Base-by-base conservation (phyloP, 2,113 vertebrate genomes). In the Gymnarchus niloticus region DNA sequence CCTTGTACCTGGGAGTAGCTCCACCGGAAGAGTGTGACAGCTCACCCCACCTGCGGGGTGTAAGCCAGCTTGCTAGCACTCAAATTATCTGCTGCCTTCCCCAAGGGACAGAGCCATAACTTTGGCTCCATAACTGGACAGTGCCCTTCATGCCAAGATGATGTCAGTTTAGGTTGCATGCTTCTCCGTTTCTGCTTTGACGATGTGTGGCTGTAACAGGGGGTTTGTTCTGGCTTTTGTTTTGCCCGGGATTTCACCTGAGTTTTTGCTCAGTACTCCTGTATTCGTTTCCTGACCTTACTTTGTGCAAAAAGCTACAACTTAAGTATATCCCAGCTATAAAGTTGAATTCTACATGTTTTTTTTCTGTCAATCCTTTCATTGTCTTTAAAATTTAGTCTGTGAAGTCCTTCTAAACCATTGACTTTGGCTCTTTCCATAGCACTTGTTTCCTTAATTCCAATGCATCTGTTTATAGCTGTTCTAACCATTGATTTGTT, bases 341-440 rank as follows among this genome's bases (percentile, higher is more conserved):
- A 73, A 3, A 73, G 19, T 37, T 19, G 6, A 7, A 73, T 19
- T 73, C 14, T 6, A 41, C 12, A 12, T 73, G 4, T 37, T 73
- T 73, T 73, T 2, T 73, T 87, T 87, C 17, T 82, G 85, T 21
- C 28, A 23, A 61, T 61, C 28, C 19, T 21, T 17, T 59, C 44
- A 44, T 19, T 8, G 8, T 49, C 46, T 48, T 49, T n/a, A 51
- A 5, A 25, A 14, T 10, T 49, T 44, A 77, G 33, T 77, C 59
- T 48, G 80, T 46, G 81, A 33, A 44, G 77, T 37, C 28, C 61
- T 69, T 14, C 85, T 41, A 65, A 51, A 44, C 83, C 85, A 83
- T 81, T 87, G 87, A 86, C 51, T 86, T 80, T 81, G 48, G 83
- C 59, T 85, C 87, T 91, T 91, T 82, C 90, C 87, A 88, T 89